Conservation (phyloP, 2,888 invertebrate genomes). For the Patella ulyssiponensis region DNA sequence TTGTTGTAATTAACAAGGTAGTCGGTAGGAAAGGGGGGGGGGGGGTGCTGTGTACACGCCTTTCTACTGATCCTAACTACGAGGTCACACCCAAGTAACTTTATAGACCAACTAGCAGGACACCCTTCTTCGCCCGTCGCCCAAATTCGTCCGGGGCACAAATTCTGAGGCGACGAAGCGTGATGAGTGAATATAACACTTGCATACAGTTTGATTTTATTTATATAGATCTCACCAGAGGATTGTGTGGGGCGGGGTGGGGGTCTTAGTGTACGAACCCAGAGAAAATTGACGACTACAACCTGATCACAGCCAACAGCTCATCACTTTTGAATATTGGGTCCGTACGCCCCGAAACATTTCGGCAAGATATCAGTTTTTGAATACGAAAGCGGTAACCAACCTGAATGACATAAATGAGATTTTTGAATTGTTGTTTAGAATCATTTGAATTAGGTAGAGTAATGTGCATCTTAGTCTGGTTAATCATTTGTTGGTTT, state of each 20-base stretch:
- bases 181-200: no score
- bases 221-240: background rate
- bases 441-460: constrained; percentile 74
- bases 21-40: no score
- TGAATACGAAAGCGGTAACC: constrained; percentile 44
- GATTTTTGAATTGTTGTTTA: constrained; percentile 77
- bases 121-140: no score
- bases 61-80: no score
- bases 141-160: no score
- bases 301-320: background rate
- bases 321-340: background rate
- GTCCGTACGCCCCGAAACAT: background rate
- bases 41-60: no score
- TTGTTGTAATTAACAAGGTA: no score
- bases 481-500: constrained; percentile 35
- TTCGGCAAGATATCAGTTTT: background rate
- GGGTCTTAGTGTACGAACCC: background rate
- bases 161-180: no score
- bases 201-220: no score
- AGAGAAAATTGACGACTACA: background rate
- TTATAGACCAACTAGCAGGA: no score
- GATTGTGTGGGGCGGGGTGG: background rate
- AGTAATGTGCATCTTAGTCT: constrained; percentile 76
- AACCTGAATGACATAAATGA: constrained; percentile 90
- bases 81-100: no score